Evolutionary conservation across 2,113 vertebrate genomes (phyloP).

Genomic region (Myiagra hebetior): DNA sequence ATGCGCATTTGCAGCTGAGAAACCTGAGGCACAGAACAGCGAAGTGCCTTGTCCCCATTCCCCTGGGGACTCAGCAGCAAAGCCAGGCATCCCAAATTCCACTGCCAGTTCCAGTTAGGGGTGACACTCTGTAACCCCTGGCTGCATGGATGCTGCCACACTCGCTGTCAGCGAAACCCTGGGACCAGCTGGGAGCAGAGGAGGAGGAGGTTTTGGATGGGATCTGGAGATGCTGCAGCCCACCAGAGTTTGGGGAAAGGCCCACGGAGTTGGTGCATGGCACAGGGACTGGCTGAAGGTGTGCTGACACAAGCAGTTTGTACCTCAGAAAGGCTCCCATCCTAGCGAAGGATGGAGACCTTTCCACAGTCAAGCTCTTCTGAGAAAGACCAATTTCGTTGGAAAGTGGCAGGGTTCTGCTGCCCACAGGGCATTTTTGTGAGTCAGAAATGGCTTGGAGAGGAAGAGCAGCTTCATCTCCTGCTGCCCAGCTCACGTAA

Average conservation of each 20-base stretch:
- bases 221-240: not conserved
- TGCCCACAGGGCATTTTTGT: not conserved
- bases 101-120: fast-evolving
- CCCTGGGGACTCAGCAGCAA: not conserved
- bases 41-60: not conserved
- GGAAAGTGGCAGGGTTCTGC: not conserved
- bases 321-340: not conserved
- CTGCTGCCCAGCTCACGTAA: not conserved
- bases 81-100: not conserved
- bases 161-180: not conserved
- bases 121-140: not conserved
- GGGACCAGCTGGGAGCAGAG: not conserved
- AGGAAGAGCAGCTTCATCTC: not conserved
- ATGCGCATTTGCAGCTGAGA: not conserved
- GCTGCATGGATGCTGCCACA: not conserved
- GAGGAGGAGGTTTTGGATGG: not conserved
- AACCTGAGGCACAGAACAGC: slow-evolving; percentile 11
- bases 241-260: not conserved
- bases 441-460: not conserved
- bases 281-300: fast-evolving
- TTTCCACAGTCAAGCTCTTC: not conserved
- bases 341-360: not conserved
- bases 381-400: not conserved
- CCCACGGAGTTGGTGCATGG: fast-evolving
- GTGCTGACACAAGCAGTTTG: fast-evolving